Base-by-base conservation (phyloP, 2,888 invertebrate species). In the Aporophyla lueneburgensis region DNA sequence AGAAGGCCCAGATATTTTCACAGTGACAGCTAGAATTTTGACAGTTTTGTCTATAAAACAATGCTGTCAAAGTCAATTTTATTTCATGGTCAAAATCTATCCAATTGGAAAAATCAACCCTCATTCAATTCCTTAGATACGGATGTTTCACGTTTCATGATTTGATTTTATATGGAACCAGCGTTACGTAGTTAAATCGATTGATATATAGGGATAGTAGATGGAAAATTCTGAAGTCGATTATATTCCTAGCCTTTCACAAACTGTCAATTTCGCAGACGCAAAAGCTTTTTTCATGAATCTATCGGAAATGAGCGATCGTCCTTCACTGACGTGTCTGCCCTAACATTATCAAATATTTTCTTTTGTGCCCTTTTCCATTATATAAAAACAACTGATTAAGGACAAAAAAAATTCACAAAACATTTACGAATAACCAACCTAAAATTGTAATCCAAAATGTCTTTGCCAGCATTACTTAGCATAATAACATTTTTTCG, bases 221-320 rank as follows among this genome's bases (percentile, higher is more conserved):
- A 56, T 16, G n/a, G n/a, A 49, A 67, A 51, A 58, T 58, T 61
- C 33, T 59, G 1, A 5, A 43, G 19, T n/a, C 33, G 40, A 56
- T 63, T 59, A 27, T 59, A 63, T 58, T n/a, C 43, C n/a, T n/a
- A 61, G 27, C 49, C 19, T 62, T 43, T 24, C 24, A 21, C 5
- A 68, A 70, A 58, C 27, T 72, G 49, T 27, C 54, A 63, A 71
- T 71, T 73, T 56, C n/a, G 58, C 14, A 16, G 9, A n/a, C 24
- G 65, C 71, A 54, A 76, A 73, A 4, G 24, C n/a, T 69, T 76
- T 58, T 49, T 59, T 71, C 43, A 61, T 40, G 27, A 71, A 74
- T 67, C 46, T 58, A 33, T 71, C 61, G 69, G 66, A 78, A 83
- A 78, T 78, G 51, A 78, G 46, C 58, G 56, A 74, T 62, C 21